Conservation (phyloP, 37 sponge, comb jelly and placozoan species). For the Theonella swinhoei region DNA sequence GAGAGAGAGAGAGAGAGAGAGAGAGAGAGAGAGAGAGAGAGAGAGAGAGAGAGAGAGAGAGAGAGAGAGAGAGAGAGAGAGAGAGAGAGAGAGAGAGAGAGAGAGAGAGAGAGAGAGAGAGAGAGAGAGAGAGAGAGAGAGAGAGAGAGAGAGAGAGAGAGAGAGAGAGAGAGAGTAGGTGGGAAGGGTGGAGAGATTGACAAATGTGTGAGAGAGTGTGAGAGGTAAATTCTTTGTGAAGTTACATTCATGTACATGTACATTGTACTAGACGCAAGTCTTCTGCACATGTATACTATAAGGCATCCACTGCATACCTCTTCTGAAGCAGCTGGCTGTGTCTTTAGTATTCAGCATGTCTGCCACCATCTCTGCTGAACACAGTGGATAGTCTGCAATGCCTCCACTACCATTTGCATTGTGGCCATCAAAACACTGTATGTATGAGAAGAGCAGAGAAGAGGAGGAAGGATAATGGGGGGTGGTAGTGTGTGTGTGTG, state of each 20-base stretch:
- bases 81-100: no score
- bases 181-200: neutral
- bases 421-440: conserved; percentile 51
- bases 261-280: no score
- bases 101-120: neutral
- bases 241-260: neutral
- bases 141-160: conserved; percentile 2
- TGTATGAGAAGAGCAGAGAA: neutral
- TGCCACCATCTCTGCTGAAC: conserved; percentile 56
- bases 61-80: no score
- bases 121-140: conserved; percentile 1
- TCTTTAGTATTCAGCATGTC: conserved; percentile 46
- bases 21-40: conserved; percentile 1
- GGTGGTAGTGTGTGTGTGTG: no score
- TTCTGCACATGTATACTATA: no score
- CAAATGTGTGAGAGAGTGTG: neutral
- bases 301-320: no score
- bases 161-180: conserved; percentile 14
- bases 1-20: neutral
- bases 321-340: conserved; percentile 67
- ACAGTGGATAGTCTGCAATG: conserved; percentile 58
- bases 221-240: conserved; percentile 2
- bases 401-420: conserved; percentile 12
- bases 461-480: neutral
- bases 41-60: neutral